Base-by-base conservation (phyloP, 35 echinoderm and acorn worm species). In the Antedon bifida region DNA sequence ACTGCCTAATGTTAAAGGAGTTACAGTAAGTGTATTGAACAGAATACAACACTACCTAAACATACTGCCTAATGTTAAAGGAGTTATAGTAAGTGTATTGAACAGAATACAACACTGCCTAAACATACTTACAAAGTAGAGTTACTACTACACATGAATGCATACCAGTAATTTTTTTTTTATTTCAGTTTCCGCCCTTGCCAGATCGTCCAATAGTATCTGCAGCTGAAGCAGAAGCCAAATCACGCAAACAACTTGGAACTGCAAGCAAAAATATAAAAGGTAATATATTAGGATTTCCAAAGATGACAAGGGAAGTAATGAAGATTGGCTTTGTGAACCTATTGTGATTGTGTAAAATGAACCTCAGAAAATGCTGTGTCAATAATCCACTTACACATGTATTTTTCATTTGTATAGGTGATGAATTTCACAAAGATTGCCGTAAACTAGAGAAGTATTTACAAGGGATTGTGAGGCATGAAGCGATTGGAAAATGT, bases 381-480 rank as follows among this genome's bases (percentile, higher is more conserved):
- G n/a, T n/a, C n/a, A n/a, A n/a, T n/a, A n/a, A n/a, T n/a, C n/a
- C n/a, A n/a, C n/a, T n/a, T n/a, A n/a, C n/a, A n/a, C n/a, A n/a
- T n/a, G n/a, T n/a, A n/a, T n/a, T 86, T 86, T 26, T 74, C 23
- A 36, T 36, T 78, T 51, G 1, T 8, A 30, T 51, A 91, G 93
- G 93, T 32, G 93, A 96, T 89, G 93, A 96, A 84, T 96, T 96
- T 38, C 86, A 96, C 79, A 96, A 96, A 84, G 87, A 91, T 34
- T 89, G 84, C 39, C 87, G 90, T 35, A 77, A 81, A 28, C 75
- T 96, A 34, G 93, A 96, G 82, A 91, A 92, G 45, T 96, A 96
- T 74, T 31, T 92, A 11, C 84, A 86, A 33, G 36, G 34, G 0
- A 82, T 96, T 13, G 78, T 96, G 45, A 91, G 75, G 74, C 93